Evolutionary conservation across 2,888 invertebrate species (phyloP), one percentile per base, ranked within the genome.

Genomic region (Operophtera brumata): DNA sequence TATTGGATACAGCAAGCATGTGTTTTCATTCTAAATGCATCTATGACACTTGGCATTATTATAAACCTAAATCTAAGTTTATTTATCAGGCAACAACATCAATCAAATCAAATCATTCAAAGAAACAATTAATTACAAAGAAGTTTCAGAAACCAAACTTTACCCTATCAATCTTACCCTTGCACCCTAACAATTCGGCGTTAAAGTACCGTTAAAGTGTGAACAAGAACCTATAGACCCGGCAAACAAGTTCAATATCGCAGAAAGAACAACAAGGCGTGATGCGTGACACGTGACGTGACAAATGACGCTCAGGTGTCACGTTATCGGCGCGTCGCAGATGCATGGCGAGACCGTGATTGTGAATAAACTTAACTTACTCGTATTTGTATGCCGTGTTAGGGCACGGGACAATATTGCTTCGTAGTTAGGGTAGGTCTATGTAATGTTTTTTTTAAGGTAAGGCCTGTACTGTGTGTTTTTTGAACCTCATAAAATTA

Each of bases 241-340:
- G 77, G 70, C 74, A 80, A 81, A 82, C 79, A 80, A 69, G 71
- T 77, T 75, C 74, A 75, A 71, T 72, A 73, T 71, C 69, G 70
- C 64, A 59, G 69, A 77, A 77, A 75, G 76, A 80, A 80, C 77
- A 77, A 66, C 52, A 52, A 46, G 43, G 37, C 43, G 43, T 48
- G 51, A 51, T 30, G 39, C 46, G 51, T 57, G 57, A 52, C 48
- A 47, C 43, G 70, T 65, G 73, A 69, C 77, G 79, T 86, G 86
- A 87, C 86, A 88, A 88, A 88, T 84, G 85, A 87, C 76, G 74
- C 78, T 77, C 85, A 86, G 84, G 85, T 86, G 84, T 81, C 84
- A 80, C 76, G 75, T 67, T 73, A 73, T 73, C 70, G 65, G 63
- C 50, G 47, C 34, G 61, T 57, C 70, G 62, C 77, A 77, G 76